phyloP scores from a whole-genome alignment of 2,888 invertebrate genomes.

The Eupithecia pulchellata region DNA sequence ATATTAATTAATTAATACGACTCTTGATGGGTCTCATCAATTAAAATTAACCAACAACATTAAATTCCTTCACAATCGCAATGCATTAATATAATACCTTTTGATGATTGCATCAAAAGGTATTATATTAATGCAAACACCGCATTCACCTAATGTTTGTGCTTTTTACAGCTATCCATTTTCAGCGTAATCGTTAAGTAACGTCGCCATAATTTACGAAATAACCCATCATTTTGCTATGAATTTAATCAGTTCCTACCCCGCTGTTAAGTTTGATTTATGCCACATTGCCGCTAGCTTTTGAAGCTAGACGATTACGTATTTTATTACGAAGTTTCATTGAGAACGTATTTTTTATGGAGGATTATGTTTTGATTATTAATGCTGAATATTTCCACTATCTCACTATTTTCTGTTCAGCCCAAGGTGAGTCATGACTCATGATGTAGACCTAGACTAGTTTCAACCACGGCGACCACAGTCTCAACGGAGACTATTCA shows the following conservation, averaged over 20 bases:
- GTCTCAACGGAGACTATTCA: too few species aligned
- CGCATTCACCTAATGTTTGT: not conserved
- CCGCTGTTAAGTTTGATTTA: slow-evolving; percentile 75
- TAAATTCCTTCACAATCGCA: too few species aligned
- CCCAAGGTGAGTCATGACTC: too few species aligned
- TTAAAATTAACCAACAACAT: too few species aligned
- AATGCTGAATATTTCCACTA: not conserved
- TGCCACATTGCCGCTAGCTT: slow-evolving; percentile 65
- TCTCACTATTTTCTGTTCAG: too few species aligned
- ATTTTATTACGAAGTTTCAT: not conserved
- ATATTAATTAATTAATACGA: not conserved
- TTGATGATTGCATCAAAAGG: too few species aligned
- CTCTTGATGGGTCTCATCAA: too few species aligned
- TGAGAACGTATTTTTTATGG: too few species aligned
- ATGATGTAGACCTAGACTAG: too few species aligned
- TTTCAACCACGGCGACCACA: too few species aligned
- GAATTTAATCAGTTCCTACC: slow-evolving; percentile 69
- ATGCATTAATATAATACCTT: not conserved
- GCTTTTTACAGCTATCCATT: slow-evolving; percentile 20
- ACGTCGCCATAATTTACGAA: slow-evolving; percentile 41
- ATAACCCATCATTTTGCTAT: slow-evolving; percentile 51
- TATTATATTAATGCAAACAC: too few species aligned
- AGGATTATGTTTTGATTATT: too few species aligned
- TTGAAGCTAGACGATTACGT: slow-evolving; percentile 54
- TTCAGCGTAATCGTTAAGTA: slow-evolving; percentile 30